phyloP scores from a whole-genome alignment of 2,888 invertebrate species.

The Cyrtodaria siliqua region DNA sequence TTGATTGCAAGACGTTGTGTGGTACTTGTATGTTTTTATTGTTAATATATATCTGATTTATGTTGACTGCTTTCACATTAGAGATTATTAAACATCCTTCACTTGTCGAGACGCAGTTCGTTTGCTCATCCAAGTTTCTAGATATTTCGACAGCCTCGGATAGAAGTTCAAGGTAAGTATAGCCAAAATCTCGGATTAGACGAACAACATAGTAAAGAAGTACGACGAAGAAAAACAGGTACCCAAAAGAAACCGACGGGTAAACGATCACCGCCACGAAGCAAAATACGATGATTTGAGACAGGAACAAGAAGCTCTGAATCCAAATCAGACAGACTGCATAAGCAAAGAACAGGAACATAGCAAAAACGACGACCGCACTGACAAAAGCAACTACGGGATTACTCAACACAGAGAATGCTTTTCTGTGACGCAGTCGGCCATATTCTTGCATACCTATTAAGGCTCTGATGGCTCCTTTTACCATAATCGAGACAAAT shows the following conservation, averaged over 20 bases:
- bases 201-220: constrained; percentile 45
- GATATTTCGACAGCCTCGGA: constrained; percentile 40
- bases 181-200: constrained; percentile 38
- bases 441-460: neutral
- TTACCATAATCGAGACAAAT: constrained; percentile 23
- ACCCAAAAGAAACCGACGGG: constrained; percentile 45
- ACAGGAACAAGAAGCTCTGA: constrained; percentile 34
- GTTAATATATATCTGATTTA: constrained; percentile 23
- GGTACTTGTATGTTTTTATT: constrained; percentile 15
- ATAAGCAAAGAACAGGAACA: constrained; percentile 19
- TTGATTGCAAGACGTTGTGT: constrained; percentile 17
- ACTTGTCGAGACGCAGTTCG: constrained; percentile 15
- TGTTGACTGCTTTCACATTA: constrained; percentile 17
- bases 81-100: constrained; percentile 25
- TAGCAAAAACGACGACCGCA: neutral
- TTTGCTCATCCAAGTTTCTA: constrained; percentile 19
- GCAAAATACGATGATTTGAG: constrained; percentile 41
- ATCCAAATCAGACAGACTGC: constrained; percentile 40
- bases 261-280: constrained; percentile 45
- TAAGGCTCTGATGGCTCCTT: constrained; percentile 23
- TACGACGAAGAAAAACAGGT: constrained; percentile 50
- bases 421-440: neutral
- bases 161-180: constrained; percentile 39
- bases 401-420: constrained; percentile 1
- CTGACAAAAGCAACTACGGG: neutral